A percentile compares a stretch with the other conserved stretches of the same genome.
Evolutionary conservation across 1,140 invertebrate species (phyloP).

Genomic region (Archegozetes longisetosus): DNA sequence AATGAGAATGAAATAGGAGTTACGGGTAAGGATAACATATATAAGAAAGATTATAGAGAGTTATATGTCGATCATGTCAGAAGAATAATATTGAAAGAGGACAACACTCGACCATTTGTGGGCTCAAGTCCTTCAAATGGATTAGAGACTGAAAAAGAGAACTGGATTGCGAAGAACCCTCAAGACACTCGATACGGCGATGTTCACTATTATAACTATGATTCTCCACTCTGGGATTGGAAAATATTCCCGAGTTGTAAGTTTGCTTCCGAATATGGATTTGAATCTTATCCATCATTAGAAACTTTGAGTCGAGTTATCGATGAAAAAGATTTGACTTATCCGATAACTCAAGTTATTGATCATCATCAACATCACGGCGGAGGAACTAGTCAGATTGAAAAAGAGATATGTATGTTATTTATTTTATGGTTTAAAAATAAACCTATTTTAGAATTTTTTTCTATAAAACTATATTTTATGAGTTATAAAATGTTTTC

Average conservation of each 20-base stretch:
- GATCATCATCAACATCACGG: constrained; percentile 66
- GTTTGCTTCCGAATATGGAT: constrained; percentile 89
- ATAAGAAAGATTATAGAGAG: constrained; percentile 59
- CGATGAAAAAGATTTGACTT: constrained; percentile 38
- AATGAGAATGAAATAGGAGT: constrained; percentile 94
- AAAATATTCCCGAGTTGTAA: constrained; percentile 57
- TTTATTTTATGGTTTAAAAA: no score
- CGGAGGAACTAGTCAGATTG: constrained; percentile 31
- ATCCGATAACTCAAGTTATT: constrained; percentile 41
- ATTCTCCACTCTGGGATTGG: constrained; percentile 60
- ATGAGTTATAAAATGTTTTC: no score
- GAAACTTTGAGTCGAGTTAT: constrained; percentile 41
- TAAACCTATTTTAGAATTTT: no score
- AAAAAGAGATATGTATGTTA: constrained; percentile 20
- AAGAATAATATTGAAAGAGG: constrained; percentile 41
- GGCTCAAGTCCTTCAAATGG: no score
- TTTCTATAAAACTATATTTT: no score
- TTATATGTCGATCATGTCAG: constrained; percentile 65
- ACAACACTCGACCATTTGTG: constrained; percentile 48
- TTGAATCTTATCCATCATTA: no score
- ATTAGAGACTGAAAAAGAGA: constrained; percentile 52
- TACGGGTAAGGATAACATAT: constrained; percentile 27
- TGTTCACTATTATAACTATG: constrained; percentile 39
- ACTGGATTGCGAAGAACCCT: constrained; percentile 58
- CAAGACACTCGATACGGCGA: no score